Percentiles rank a stretch among this genome's conserved stretches.
Conservation (phyloP, 2,113 vertebrate genomes). For the Centropus unirufus region DNA sequence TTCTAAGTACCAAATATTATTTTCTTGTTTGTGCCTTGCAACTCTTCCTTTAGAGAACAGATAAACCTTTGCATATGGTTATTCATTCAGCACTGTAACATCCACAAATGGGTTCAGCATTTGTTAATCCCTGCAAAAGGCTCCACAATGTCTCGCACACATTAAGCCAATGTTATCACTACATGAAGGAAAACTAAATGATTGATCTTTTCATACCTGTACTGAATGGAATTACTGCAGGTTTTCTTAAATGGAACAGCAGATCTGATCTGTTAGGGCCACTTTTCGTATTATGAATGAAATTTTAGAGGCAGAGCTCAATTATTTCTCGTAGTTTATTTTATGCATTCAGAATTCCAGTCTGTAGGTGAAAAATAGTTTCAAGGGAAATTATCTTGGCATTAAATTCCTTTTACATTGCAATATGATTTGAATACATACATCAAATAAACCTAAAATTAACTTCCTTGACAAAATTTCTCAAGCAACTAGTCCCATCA, state of each 20-base stretch:
- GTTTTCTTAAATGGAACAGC: not conserved
- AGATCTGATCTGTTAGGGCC: not conserved
- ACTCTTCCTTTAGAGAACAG: not conserved
- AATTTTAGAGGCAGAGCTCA: not conserved
- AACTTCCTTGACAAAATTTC: no score
- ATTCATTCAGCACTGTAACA: not conserved
- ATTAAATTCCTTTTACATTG: not conserved
- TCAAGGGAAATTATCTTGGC: not conserved
- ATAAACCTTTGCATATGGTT: not conserved
- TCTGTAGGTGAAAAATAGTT: not conserved
- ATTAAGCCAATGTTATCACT: not conserved
- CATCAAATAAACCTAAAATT: no score
- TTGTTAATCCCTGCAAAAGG: not conserved
- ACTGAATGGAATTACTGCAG: not conserved
- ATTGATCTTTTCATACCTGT: not conserved
- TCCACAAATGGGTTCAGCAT: not conserved
- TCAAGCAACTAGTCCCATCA: no score
- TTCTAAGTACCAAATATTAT: not conserved
- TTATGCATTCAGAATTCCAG: not conserved
- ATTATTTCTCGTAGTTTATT: not conserved
- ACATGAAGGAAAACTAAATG: not conserved
- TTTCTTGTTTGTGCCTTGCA: not conserved
- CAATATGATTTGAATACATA: not conserved
- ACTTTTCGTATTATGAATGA: not conserved
- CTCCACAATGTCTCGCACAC: not conserved